These are phyloP conservation scores for Chondrilla cf. caribensis DNA, from an alignment of 37 sponge, comb jelly and placozoan species.

Conservation along the genomic window DNA sequence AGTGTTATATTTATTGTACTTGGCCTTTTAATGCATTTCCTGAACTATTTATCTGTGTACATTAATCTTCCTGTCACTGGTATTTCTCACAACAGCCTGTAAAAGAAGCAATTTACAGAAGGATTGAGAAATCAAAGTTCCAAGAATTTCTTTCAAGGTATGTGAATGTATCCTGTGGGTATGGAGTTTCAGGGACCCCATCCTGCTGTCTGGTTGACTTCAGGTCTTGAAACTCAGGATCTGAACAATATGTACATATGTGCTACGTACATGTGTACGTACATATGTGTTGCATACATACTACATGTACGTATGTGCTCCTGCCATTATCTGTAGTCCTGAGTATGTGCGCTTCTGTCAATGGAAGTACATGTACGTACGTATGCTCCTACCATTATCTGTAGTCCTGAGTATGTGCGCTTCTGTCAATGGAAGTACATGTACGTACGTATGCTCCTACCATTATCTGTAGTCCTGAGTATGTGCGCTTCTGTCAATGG, in stretches of 20 bases:
- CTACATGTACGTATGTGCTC: not conserved
- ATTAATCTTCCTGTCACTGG: no score
- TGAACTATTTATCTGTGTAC: no score
- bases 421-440: slow-evolving; percentile 98
- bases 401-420: slow-evolving; percentile 45
- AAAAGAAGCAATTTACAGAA: not conserved
- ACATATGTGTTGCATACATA: no score
- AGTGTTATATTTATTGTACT: no score
- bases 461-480: slow-evolving; percentile 26
- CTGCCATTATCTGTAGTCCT: not conserved
- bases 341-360: slow-evolving; percentile 81
- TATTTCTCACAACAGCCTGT: not conserved
- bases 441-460: slow-evolving; percentile 36
- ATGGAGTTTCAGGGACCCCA: no score
- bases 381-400: not conserved
- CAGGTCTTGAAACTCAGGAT: no score
- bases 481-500: slow-evolving; percentile 93
- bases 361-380: slow-evolving; percentile 72
- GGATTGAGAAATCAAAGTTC: not conserved
- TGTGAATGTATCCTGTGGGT: slow-evolving; percentile 21
- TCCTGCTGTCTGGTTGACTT: no score
- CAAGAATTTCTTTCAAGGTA: not conserved
- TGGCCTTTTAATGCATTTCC: no score
- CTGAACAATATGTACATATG: no score
- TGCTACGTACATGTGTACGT: not conserved